Percentiles rank a stretch among this genome's conserved stretches.
These are phyloP conservation scores for Ommatoiulus sabulosus DNA, from an alignment of 2,888 invertebrate species.

Conservation along the genomic window DNA sequence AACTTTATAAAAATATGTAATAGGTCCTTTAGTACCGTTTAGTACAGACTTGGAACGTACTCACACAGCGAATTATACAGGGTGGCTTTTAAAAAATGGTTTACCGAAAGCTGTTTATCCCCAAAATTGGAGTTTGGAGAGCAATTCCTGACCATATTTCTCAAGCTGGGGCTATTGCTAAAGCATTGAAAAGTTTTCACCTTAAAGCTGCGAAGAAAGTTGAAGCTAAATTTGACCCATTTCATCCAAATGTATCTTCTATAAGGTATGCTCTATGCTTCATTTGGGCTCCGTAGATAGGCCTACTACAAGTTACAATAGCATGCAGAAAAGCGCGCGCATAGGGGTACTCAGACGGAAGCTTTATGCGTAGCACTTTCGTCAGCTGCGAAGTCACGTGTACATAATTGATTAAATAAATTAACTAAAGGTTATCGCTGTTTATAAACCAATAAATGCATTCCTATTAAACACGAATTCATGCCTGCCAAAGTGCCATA, in stretches of 20 bases:
- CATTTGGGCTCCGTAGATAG: not conserved
- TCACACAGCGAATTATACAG: not conserved
- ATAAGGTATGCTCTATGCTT: not conserved
- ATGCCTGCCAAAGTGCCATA: no score
- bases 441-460: no score
- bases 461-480: no score
- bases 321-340: no score
- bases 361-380: no score
- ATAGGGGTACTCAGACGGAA: no score
- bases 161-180: not conserved
- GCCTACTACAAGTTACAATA: not conserved
- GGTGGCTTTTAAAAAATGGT: not conserved
- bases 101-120: not conserved
- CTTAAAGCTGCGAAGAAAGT: conserved; percentile 10
- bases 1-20: no score
- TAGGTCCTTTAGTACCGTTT: no score
- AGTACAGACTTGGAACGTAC: no score
- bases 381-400: no score
- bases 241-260: not conserved
- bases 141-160: not conserved
- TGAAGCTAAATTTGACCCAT: not conserved
- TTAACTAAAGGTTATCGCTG: no score
- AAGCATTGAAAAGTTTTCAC: not conserved
- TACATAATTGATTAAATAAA: no score
- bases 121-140: not conserved